Percentiles rank a stretch among this genome's conserved stretches.
phyloP scores from a whole-genome alignment of 1,140 invertebrate genomes.

The Chironomus striatipennis region DNA sequence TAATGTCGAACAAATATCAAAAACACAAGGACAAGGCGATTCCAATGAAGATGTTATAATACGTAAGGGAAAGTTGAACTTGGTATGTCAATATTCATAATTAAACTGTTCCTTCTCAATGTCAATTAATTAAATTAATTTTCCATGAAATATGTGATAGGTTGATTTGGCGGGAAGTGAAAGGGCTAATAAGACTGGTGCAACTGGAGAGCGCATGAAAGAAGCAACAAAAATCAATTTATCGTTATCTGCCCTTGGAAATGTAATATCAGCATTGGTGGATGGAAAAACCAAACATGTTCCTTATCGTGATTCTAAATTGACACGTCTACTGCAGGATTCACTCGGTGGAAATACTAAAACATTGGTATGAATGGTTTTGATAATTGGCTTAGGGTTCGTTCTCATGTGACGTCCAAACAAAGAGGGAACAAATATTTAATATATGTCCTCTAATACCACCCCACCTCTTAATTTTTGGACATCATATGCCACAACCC shows the following conservation, averaged over 20 bases:
- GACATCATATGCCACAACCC: too few species aligned
- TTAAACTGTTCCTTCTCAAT: conserved; percentile 82
- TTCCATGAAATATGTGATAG: neutral
- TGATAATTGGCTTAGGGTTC: too few species aligned
- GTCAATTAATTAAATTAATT: neutral
- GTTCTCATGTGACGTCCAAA: too few species aligned
- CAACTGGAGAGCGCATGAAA: conserved; percentile 76
- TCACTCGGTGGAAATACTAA: conserved; percentile 92
- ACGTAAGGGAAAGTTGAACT: conserved; percentile 72
- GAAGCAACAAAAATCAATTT: conserved; percentile 94
- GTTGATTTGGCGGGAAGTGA: conserved; percentile 76
- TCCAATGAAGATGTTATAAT: conserved; percentile 51
- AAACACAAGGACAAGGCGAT: conserved; percentile 41
- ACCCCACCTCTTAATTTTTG: too few species aligned
- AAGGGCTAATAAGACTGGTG: conserved; percentile 82
- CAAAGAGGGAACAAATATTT: too few species aligned
- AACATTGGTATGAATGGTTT: conserved; percentile 50
- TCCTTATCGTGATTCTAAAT: conserved; percentile 89
- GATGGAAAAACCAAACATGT: conserved; percentile 85
- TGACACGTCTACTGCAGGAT: conserved; percentile 77
- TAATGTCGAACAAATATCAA: conserved; percentile 66
- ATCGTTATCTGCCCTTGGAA: conserved; percentile 86
- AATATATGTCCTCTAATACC: too few species aligned
- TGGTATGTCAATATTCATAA: conserved; percentile 74
- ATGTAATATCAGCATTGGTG: conserved; percentile 89